Percentiles rank a stretch among this genome's conserved stretches.
Evolutionary conservation across 2,113 vertebrate species (phyloP).

Genomic region (Aptenodytes forsteri): DNA sequence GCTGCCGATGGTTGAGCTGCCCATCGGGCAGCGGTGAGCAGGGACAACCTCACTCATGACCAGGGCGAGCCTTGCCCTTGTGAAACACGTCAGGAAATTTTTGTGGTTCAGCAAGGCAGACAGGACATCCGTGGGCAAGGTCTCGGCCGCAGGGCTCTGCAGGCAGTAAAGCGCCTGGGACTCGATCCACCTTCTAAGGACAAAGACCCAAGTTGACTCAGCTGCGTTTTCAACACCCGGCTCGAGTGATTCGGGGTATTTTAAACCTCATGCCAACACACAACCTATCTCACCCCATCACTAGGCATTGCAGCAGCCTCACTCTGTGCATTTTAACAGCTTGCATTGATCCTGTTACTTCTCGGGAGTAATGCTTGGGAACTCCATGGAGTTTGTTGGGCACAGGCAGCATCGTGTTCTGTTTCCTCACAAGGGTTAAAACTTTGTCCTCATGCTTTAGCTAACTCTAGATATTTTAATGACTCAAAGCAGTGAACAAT

Average conservation of each 20-base stretch:
- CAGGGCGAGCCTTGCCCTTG: not conserved
- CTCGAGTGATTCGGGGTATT: too few species aligned
- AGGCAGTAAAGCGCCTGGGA: not conserved
- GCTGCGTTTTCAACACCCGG: not conserved
- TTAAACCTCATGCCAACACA: not conserved
- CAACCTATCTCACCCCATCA: not conserved
- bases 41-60: not conserved
- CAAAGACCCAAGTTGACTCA: not conserved
- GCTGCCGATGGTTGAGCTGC: not conserved
- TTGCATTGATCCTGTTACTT: accelerated
- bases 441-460: accelerated
- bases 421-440: not conserved
- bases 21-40: accelerated
- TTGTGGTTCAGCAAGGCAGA: too few species aligned
- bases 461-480: accelerated
- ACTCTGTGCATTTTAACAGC: not conserved
- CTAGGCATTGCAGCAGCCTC: not conserved
- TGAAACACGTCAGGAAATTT: not conserved
- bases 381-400: not conserved
- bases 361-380: not conserved
- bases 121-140: not conserved
- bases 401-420: not conserved
- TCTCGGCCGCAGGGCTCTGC: not conserved
- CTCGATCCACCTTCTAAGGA: not conserved
- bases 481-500: accelerated